Base-by-base conservation (phyloP, 2,797 vertebrate genomes). In the Agapornis canus region DNA sequence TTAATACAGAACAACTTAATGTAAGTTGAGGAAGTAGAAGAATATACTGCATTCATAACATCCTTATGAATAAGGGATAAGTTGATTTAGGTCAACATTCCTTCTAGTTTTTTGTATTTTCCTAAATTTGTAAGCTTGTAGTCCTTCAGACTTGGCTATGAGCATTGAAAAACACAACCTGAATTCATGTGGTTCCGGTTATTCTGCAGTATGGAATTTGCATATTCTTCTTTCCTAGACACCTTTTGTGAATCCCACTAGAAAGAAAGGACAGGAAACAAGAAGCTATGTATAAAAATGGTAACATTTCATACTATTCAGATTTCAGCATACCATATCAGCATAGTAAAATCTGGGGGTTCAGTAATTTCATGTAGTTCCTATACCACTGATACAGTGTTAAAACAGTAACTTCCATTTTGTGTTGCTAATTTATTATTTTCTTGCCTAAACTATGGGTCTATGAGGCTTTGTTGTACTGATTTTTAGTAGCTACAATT, bases 1-100 rank as follows among this genome's bases (percentile, higher is more conserved):
- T 89, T 85, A 80, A 73, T 85, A 75, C n/a, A 75, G 65, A 82
- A 92, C 76, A 90, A 81, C 15, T 87, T 94, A 42, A 45, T 77
- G 56, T 71, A 86, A 86, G 42, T 57, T 84, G 63, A 95, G 66
- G 78, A 96, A 89, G 86, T 27, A 31, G 17, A 81, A 90, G 8
- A 82, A 73, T 43, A 32, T 49, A 20, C 16, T 79, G 32, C 31
- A 56, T 82, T 94, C 42, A 21, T 63, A 70, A 82, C 31, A 66
- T 31, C 43, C 22, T 76, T 63, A 59, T 65, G 43, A 71, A 69
- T 89, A 90, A 72, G 56, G 13, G 8, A 80, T 73, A 83, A 82
- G 51, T 37, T 84, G 32, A 78, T 89, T 72, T 60, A 91, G 32
- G 64, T 83, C 31, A 71, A 82, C 43, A 25, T 91, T 75, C 65